A percentile compares a stretch with the other conserved stretches of the same genome.
phyloP scores from a whole-genome alignment of 2,113 vertebrate genomes.

The Apeltes quadracus region DNA sequence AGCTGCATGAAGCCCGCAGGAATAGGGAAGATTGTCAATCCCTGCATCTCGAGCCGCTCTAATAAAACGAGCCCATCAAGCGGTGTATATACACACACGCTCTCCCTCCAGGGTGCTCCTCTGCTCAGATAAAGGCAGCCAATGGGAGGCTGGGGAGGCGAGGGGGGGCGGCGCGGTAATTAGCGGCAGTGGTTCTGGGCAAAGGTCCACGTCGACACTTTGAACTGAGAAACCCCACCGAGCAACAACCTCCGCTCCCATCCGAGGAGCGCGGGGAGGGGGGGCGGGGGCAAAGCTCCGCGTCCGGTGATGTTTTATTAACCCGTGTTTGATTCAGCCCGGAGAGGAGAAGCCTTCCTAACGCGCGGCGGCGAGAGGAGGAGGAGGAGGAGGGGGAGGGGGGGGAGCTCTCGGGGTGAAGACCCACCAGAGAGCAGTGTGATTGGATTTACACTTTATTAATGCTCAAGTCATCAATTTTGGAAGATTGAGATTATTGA shows the following conservation, averaged over 20 bases:
- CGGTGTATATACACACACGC: constrained; percentile 13
- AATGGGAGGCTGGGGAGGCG: constrained; percentile 34
- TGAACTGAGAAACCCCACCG: constrained; percentile 27
- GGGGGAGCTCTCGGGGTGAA: neutral
- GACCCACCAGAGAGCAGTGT: neutral
- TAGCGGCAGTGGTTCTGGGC: constrained; percentile 49
- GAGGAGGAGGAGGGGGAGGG: too few species aligned
- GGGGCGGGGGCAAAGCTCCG: neutral
- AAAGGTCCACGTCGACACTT: constrained; percentile 19
- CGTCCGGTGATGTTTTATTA: constrained; percentile 52
- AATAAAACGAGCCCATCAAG: constrained; percentile 63
- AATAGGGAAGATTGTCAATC: constrained; percentile 49
- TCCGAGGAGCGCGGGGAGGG: neutral
- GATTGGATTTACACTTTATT: neutral
- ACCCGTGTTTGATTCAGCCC: constrained; percentile 25
- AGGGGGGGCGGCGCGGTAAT: constrained; percentile 50
- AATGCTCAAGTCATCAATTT: neutral
- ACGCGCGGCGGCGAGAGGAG: constrained; percentile 23
- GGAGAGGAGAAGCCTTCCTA: constrained; percentile 19
- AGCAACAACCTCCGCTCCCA: constrained; percentile 19
- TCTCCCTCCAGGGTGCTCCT: constrained; percentile 29
- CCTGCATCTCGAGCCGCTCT: constrained; percentile 41
- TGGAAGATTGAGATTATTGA: neutral
- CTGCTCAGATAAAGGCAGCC: constrained; percentile 45
- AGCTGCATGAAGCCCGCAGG: constrained; percentile 29